Base-by-base conservation (phyloP, 2,797 vertebrate species). In the Darevskia nairensis region DNA sequence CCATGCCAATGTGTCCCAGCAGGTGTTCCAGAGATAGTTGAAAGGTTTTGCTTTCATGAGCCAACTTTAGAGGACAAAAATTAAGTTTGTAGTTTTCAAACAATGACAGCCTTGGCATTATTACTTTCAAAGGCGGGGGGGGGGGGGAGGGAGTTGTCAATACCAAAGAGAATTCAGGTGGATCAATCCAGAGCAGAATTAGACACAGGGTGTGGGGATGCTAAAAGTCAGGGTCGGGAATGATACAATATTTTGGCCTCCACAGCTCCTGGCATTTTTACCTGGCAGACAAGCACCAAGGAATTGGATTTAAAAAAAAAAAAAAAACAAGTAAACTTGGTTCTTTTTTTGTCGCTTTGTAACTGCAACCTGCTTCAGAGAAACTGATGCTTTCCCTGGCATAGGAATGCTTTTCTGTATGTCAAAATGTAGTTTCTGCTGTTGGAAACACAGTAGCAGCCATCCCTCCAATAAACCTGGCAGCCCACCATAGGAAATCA, bases 11-110 rank as follows among this genome's bases (percentile, higher is more conserved):
- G 87, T 79, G 92, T 93, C 93, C 94, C 93, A 91, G 87, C 41
- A 90, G 94, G 87, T 74, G 91, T 94, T 46, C 68, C 92, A 94
- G 92, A 94, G 92, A 95, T 80, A 93, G 86, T 94, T 91, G 91
- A 91, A 94, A 88, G 82, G 81, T 91, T 91, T 89, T 93, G 89
- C 80, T 94, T 94, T 94, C 92, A 91, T 0, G 1, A 93, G 92
- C 87, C 93, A 64, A 66, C 90, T 93, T 89, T 80, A 88, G 92
- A 95, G 92, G 90, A 84, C 50, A 91, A 93, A 39, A 94, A 91
- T 90, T 87, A 93, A 86, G 86, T 92, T 92, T 89, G 76, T 39
- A 8, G 23, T 82, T n/a, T 71, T 93, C 94, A 95, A 94, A 93
- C 91, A 95, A 88, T 93, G 93, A 93, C 88, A 92, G 83, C 72